Percentiles rank a stretch among this genome's conserved stretches.
Conservation (phyloP, 1,140 invertebrate genomes). For the Macrosteles quadrilineatus region DNA sequence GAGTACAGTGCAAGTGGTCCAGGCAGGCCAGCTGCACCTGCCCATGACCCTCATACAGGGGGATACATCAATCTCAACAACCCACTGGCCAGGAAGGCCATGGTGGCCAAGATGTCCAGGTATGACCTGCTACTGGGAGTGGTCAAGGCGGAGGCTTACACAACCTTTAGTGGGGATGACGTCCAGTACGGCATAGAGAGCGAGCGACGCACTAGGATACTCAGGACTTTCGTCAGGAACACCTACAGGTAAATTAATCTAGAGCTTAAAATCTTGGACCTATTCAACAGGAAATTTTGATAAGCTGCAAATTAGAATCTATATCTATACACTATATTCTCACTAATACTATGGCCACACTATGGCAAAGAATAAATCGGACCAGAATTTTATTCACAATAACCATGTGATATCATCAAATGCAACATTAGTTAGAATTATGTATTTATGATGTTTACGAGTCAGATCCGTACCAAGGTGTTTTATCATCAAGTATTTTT, state of each 20-base stretch:
- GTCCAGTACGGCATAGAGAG: constrained; percentile 90
- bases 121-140: constrained; percentile 95
- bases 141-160: constrained; percentile 82
- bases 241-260: constrained; percentile 83
- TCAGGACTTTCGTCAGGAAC: constrained; percentile 91
- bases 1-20: constrained; percentile 7
- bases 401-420: too few relatives aligned
- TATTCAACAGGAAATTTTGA: too few relatives aligned
- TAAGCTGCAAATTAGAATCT: too few relatives aligned
- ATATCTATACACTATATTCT: too few relatives aligned
- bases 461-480: too few relatives aligned
- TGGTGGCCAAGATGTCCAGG: constrained; percentile 68
- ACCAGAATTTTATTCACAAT: too few relatives aligned
- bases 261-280: too few relatives aligned
- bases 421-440: too few relatives aligned
- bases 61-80: constrained; percentile 2
- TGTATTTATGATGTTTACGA: too few relatives aligned
- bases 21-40: constrained; percentile 2
- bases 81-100: constrained; percentile 65
- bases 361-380: too few relatives aligned
- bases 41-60: background rate
- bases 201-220: constrained; percentile 81
- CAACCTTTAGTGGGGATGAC: constrained; percentile 87
- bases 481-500: too few relatives aligned
- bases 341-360: too few relatives aligned